A percentile compares a stretch with the other conserved stretches of the same genome.
Conservation (phyloP, 2,888 invertebrate genomes). For the Adelphocoris suturalis region DNA sequence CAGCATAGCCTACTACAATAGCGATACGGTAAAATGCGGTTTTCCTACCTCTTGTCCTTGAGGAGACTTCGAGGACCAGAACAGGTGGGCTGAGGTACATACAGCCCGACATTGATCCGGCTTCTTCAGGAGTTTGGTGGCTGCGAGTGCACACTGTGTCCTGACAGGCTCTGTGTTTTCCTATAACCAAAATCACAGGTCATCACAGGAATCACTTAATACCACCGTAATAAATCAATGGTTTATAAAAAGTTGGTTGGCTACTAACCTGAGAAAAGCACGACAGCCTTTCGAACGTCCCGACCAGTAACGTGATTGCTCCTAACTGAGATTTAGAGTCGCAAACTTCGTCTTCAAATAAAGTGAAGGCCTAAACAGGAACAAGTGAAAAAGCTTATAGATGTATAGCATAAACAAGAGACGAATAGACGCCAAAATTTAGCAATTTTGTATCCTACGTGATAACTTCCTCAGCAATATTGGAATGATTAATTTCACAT, state of each 20-base stretch:
- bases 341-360: slow-evolving; percentile 99
- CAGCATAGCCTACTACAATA: no score
- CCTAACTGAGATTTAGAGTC: slow-evolving; percentile 98
- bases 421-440: no score
- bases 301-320: slow-evolving; percentile 96
- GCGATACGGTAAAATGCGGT: no score
- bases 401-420: no score
- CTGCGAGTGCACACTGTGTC: slow-evolving; percentile 96
- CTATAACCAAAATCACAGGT: slow-evolving; percentile 78
- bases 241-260: no score
- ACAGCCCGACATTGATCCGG: slow-evolving; percentile 98
- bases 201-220: neutral
- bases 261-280: slow-evolving; percentile 86
- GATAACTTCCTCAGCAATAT: no score
- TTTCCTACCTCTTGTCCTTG: slow-evolving; percentile 79
- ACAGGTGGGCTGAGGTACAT: slow-evolving; percentile 95
- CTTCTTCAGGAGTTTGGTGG: slow-evolving; percentile 96
- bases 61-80: slow-evolving; percentile 92
- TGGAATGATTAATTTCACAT: no score
- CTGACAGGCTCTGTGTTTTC: slow-evolving; percentile 98
- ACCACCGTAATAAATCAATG: no score
- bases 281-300: slow-evolving; percentile 95
- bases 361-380: slow-evolving; percentile 88
- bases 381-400: neutral
- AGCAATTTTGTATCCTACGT: no score